Evolutionary conservation across 2,113 vertebrate species (phyloP), one percentile per base, ranked within the genome.

Genomic region (Formicarius rufipectus): DNA sequence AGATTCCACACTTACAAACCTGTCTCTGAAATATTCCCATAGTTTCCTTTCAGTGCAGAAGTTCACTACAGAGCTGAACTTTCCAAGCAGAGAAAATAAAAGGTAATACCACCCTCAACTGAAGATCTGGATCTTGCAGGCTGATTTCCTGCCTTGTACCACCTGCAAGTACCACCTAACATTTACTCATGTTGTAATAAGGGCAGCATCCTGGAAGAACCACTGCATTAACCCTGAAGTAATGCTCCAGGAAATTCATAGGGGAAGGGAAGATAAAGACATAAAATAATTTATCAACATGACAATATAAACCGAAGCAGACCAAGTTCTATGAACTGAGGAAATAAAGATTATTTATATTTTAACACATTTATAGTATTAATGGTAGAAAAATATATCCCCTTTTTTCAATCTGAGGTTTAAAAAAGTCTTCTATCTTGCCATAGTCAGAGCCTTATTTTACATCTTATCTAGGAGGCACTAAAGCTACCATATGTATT

Each of bases 101-200:
- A 84, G 13, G 3, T 20, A 30, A 13, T 18, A 27, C 11, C 17
- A 20, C 7, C 14, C 5, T 27, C 56, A 6, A 7, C 0, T 50
- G 42, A 64, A 79, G 39, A 77, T 13, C 22, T 55, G 66, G 16
- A 50, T 35, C 12, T 21, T 42, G 33, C 42, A 20, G 12, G 17
- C 16, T 62, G 68, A 23, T 45, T 74, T 78, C 35, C n/a, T n/a
- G 33, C 75, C 52, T 49, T 10, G 1, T 50, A 73, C 7, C 0
- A 0, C 40, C 53, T 62, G 42, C 3, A 24, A 77, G 23, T 39
- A 30, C 0, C 0, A 66, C 21, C n/a, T 50, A 71, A 10, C 5
- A 8, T 49, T 47, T 28, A 11, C 28, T 40, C 12, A 1, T 37
- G 7, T 30, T 47, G 27, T 22, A 76, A 21, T 33, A 67, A 16